Base-by-base conservation (phyloP, 2,797 vertebrate genomes). In the Percopsis omiscomaycus region DNA sequence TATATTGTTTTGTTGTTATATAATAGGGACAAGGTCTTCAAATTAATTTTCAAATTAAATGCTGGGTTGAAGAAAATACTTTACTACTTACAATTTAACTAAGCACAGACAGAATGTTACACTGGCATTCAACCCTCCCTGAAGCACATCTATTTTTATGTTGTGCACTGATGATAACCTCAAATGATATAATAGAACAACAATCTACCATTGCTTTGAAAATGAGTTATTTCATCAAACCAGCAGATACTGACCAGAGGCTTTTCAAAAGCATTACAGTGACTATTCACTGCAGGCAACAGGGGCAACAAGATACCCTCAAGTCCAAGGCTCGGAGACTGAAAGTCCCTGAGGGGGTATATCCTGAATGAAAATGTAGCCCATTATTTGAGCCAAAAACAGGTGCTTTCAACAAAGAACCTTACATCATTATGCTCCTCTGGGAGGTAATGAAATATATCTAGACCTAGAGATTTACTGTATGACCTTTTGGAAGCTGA, bases 371-470 rank as follows among this genome's bases (percentile, higher is more conserved):
- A 69, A 85, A 86, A 85, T 48, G 68, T 71, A 28, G 68, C 65
- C 78, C 81, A 77, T 85, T 85, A 83, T 83, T 85, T 9, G 32
- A 74, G 74, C 65, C 63, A 70, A 74, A 84, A 89, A 88, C 88
- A 89, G 88, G 84, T 90, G 88, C 78, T 83, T 85, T 87, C 80
- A 83, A 79, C 79, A 86, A 85, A 86, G 81, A 73, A 16, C 9
- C 6, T 69, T 55, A 75, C 74, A 85, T 85, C 80, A 68, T 72
- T 69, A 78, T 4, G 59, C 56, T 64, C 86, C 77, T 80, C 58
- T 57, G 80, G 77, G 79, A 80, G 77, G 73, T 68, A 64, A 74
- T 64, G 68, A 68, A 60, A 79, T 80, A 85, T 83, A 85, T 89
- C 81, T 82, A 85, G 76, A 76, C 69, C 72, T 64, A 66, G 62